Conservation (phyloP, 2,888 invertebrate genomes). For the Dryobotodes eremita region DNA sequence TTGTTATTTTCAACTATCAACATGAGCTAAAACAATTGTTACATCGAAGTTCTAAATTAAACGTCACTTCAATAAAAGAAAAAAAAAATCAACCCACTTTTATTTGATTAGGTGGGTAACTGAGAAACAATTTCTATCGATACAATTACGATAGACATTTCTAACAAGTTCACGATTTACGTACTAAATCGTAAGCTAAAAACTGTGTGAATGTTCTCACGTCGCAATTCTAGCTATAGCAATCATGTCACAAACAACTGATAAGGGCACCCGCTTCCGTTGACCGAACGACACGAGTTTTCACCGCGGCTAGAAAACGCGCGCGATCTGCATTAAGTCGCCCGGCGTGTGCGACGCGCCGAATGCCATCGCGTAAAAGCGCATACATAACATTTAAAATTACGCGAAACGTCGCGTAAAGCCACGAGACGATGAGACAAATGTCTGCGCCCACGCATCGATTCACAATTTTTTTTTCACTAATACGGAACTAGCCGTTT, state of each 20-base stretch:
- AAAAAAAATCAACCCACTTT: constrained; percentile 15
- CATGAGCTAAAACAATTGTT: not conserved
- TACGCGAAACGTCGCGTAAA: constrained; percentile 73
- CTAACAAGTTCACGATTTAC: constrained; percentile 20
- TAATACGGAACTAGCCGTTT: constrained; percentile 76
- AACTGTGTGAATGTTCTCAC: constrained; percentile 79
- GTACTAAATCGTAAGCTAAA: constrained; percentile 52
- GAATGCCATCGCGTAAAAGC: constrained; percentile 77
- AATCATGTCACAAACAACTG: constrained; percentile 83
- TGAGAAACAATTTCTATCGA: not conserved
- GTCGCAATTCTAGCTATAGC: constrained; percentile 76
- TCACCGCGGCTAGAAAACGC: constrained; percentile 75
- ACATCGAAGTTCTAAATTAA: not conserved
- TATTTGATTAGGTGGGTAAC: constrained; percentile 8
- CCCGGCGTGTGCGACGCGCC: constrained; percentile 58
- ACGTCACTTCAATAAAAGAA: not conserved
- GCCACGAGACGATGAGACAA: constrained; percentile 55
- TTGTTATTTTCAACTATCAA: constrained; percentile 16
- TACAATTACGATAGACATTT: not conserved
- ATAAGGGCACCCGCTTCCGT: constrained; percentile 86
- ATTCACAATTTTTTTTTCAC: constrained; percentile 73
- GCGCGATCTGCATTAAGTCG: constrained; percentile 68
- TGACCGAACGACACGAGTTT: constrained; percentile 75
- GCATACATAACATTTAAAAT: constrained; percentile 76
- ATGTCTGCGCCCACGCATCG: constrained; percentile 76